A percentile compares a stretch with the other conserved stretches of the same genome.
Evolutionary conservation across 2,888 invertebrate genomes (phyloP).

Genomic region (Asteroscopus sphinx): DNA sequence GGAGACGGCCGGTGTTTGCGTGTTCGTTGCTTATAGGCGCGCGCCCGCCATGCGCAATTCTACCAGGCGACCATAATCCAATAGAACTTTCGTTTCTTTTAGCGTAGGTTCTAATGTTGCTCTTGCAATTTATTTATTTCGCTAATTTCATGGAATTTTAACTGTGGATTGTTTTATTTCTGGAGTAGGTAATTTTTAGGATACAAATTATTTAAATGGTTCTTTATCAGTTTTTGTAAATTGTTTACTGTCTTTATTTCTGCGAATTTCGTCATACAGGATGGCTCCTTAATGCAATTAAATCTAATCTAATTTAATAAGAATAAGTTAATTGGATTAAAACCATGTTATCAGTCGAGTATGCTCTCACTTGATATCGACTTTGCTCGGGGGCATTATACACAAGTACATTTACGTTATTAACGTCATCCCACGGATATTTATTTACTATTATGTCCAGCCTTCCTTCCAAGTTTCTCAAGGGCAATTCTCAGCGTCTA

Average conservation of each 20-base stretch:
- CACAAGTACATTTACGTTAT: no score
- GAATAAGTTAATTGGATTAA: not conserved
- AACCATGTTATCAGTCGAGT: not conserved
- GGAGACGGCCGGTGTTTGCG: conserved; percentile 61
- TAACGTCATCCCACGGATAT: conserved; percentile 21
- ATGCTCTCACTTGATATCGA: not conserved
- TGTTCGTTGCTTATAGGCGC: conserved; percentile 64
- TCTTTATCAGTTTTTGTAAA: no score
- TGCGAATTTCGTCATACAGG: no score
- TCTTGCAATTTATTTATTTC: not conserved
- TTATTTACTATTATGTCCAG: conserved; percentile 9
- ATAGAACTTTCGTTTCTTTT: conserved; percentile 51
- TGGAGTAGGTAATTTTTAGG: no score
- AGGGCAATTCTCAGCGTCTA: conserved; percentile 29
- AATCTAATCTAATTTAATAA: no score
- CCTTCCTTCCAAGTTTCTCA: conserved; percentile 27
- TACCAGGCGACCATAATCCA: conserved; percentile 74
- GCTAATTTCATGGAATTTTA: not conserved
- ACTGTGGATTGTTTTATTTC: no score
- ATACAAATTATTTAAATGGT: no score
- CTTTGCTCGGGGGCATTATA: not conserved
- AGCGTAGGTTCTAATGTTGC: conserved; percentile 18
- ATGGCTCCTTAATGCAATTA: no score
- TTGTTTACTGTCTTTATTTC: no score
- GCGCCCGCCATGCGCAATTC: conserved; percentile 78